Evolutionary conservation across 2,888 invertebrate species (phyloP).

Genomic region (Serripes groenlandicus): DNA sequence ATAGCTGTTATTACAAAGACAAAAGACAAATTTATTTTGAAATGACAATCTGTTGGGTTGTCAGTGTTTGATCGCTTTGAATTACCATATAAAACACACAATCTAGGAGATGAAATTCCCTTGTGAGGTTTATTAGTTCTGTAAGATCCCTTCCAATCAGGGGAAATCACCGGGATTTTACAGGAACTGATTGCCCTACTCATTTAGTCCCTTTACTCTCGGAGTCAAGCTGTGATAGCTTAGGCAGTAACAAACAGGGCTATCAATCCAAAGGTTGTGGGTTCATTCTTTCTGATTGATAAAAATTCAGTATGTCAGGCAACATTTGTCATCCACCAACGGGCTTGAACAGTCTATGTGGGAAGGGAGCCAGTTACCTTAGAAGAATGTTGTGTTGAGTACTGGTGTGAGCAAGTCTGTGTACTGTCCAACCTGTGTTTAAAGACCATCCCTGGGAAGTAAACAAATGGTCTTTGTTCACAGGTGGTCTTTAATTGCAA

Average conservation of each 20-base stretch:
- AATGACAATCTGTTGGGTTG: no score
- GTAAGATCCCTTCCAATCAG: slow-evolving; percentile 9
- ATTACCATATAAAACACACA: slow-evolving; percentile 25
- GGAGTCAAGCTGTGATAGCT: not conserved
- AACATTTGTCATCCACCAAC: not conserved
- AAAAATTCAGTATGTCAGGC: not conserved
- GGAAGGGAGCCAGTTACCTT: not conserved
- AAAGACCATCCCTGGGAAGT: no score
- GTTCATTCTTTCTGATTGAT: no score
- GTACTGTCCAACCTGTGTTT: no score
- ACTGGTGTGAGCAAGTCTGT: not conserved
- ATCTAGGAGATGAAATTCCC: slow-evolving; percentile 15
- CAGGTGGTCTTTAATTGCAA: no score
- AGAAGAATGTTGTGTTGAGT: not conserved
- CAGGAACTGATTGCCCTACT: not conserved
- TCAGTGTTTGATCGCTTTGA: not conserved
- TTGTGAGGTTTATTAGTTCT: slow-evolving; percentile 5
- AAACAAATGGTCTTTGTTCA: no score
- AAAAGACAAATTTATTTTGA: no score
- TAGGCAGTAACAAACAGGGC: not conserved
- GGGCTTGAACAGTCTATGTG: not conserved
- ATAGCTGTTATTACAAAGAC: no score
- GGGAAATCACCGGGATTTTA: not conserved
- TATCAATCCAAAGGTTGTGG: not conserved
- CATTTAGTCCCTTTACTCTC: not conserved